A percentile compares a stretch with the other conserved stretches of the same genome.
Conservation (phyloP, 2,888 invertebrate species). For the Trimorus sp. region DNA sequence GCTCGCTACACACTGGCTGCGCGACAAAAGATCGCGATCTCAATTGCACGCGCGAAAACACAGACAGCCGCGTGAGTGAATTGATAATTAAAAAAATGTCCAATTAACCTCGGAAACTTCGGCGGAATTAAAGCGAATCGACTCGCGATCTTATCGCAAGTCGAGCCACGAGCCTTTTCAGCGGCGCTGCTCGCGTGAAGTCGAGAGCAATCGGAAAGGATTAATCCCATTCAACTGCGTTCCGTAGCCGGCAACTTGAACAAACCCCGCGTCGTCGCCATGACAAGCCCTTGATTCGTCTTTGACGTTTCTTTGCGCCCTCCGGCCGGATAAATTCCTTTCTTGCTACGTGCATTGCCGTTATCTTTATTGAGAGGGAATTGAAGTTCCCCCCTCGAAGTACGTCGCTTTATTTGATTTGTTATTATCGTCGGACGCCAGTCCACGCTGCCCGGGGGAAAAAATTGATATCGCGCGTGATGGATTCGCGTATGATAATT, state of each 20-base stretch:
- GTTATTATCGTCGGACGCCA: conserved; percentile 12
- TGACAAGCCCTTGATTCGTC: conserved; percentile 45
- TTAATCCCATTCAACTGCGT: conserved; percentile 81
- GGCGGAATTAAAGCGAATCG: conserved; percentile 62
- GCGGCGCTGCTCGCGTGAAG: conserved; percentile 76
- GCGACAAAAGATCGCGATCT: conserved; percentile 77
- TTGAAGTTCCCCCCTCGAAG: conserved; percentile 3
- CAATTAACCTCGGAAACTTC: conserved; percentile 78
- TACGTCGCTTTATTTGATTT: conserved; percentile 19
- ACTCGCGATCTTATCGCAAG: conserved; percentile 60
- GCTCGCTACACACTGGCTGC: conserved; percentile 49
- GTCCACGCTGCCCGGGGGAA: not conserved
- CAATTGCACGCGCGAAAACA: conserved; percentile 69
- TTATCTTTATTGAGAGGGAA: conserved; percentile 45
- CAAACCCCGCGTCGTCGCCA: conserved; percentile 58
- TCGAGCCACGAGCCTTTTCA: conserved; percentile 70
- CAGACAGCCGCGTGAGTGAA: conserved; percentile 68
- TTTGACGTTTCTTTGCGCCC: conserved; percentile 70
- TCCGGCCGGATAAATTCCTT: conserved; percentile 68
- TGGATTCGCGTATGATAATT: conserved; percentile 32
- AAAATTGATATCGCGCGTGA: conserved; percentile 23
- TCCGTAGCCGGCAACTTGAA: conserved; percentile 75
- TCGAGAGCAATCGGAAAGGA: conserved; percentile 80
- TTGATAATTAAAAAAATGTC: conserved; percentile 81
- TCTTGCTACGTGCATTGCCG: conserved; percentile 71